These are phyloP conservation scores for Lamprologus sp. DNA, from an alignment of 2,113 vertebrate genomes.

Conservation along the genomic window DNA sequence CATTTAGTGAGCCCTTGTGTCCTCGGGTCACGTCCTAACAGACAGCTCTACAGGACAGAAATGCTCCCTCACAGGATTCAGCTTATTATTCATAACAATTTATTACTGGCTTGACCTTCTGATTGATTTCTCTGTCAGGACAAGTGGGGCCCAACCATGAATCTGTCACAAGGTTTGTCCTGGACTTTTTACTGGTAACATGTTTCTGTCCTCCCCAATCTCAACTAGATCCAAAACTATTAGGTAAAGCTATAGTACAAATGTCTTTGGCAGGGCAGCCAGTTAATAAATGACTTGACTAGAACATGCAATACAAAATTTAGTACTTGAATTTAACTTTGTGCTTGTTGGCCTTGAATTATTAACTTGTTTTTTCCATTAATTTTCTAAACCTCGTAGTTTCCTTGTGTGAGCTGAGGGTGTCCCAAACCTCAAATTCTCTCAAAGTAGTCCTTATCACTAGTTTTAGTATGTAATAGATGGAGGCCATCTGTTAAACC, in stretches of 20 bases:
- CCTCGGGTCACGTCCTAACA: neutral
- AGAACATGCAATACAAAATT: neutral
- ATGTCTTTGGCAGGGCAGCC: neutral
- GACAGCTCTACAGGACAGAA: neutral
- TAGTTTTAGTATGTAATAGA: neutral
- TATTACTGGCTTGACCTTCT: neutral
- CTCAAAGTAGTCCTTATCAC: neutral
- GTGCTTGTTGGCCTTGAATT: neutral
- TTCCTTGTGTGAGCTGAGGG: neutral
- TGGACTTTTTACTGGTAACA: neutral
- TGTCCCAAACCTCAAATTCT: neutral
- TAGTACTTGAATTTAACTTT: neutral
- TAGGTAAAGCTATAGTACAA: neutral
- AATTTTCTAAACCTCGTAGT: neutral
- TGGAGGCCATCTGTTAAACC: neutral
- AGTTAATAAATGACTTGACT: neutral
- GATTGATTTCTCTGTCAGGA: neutral
- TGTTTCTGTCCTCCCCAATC: neutral
- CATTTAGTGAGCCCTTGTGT: neutral
- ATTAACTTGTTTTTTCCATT: neutral
- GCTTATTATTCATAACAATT: neutral
- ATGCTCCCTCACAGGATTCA: neutral
- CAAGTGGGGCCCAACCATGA: neutral
- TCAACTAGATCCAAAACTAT: neutral
- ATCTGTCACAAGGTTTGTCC: neutral